A percentile compares a stretch with the other conserved stretches of the same genome.
Conservation (phyloP, 2,888 invertebrate genomes). For the Calliphora vomitoria region DNA sequence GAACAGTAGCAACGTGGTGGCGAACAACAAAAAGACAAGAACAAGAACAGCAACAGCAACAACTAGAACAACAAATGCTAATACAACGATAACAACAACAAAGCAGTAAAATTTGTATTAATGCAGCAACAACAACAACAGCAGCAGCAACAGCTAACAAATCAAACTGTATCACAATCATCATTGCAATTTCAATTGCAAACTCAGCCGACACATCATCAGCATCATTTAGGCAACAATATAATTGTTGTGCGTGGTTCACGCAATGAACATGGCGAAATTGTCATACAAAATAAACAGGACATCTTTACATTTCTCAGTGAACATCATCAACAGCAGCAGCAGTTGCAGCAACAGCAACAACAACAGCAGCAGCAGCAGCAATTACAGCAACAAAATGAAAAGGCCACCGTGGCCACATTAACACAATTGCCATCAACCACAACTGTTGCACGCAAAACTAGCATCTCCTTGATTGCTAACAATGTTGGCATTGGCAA, state of each 20-base stretch:
- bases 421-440: constrained; percentile 82
- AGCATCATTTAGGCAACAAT: constrained; percentile 80
- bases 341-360: constrained; percentile 76
- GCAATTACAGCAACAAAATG: constrained; percentile 77
- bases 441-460: constrained; percentile 82
- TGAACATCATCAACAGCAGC: constrained; percentile 79
- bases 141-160: constrained; percentile 69
- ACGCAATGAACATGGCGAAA: constrained; percentile 84
- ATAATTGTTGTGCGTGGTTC: constrained; percentile 84
- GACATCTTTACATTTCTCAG: constrained; percentile 84
- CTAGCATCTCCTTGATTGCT: constrained; percentile 78
- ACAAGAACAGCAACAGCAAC: constrained; percentile 59
- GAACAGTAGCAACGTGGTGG: constrained; percentile 50
- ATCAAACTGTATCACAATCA: constrained; percentile 73
- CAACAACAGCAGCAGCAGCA: constrained; percentile 76
- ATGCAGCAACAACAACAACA: constrained; percentile 76
- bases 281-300: constrained; percentile 85
- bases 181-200: constrained; percentile 75
- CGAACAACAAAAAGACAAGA: constrained; percentile 71
- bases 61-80: constrained; percentile 53
- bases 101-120: constrained; percentile 46
- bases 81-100: constrained; percentile 69
- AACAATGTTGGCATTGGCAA: constrained; percentile 70
- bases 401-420: constrained; percentile 80
- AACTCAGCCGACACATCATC: constrained; percentile 78